Evolutionary conservation across 2,797 vertebrate species (phyloP).

Genomic region (Melanotaenia boesemani): DNA sequence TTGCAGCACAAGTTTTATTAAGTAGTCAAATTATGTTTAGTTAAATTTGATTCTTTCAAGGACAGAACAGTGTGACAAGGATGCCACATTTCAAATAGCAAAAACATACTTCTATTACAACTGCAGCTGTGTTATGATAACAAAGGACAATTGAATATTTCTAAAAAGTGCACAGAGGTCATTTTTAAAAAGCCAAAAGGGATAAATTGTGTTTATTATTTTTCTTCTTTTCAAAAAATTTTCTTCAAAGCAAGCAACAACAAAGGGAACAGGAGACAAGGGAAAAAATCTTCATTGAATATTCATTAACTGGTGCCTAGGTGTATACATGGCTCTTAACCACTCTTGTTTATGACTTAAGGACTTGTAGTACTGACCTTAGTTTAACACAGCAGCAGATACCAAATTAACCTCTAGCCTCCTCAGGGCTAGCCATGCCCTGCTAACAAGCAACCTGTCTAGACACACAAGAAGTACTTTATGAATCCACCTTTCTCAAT

Average conservation of each 20-base stretch:
- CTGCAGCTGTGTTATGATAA: slow-evolving; percentile 58
- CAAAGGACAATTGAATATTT: slow-evolving; percentile 60
- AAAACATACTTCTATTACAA: slow-evolving; percentile 49
- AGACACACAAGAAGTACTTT: slow-evolving; percentile 86
- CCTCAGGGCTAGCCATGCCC: slow-evolving; percentile 84
- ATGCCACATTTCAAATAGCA: slow-evolving; percentile 39
- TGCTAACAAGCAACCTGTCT: slow-evolving; percentile 90
- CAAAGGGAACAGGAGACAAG: slow-evolving; percentile 64
- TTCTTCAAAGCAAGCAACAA: slow-evolving; percentile 61
- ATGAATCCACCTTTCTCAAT: slow-evolving; percentile 79
- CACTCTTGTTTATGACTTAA: slow-evolving; percentile 90
- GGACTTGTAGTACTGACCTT: slow-evolving; percentile 89
- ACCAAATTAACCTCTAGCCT: slow-evolving; percentile 91
- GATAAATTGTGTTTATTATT: slow-evolving; percentile 50
- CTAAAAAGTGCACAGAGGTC: slow-evolving; percentile 56
- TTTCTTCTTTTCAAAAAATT: slow-evolving; percentile 54
- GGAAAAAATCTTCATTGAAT: slow-evolving; percentile 83
- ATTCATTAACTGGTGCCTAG: slow-evolving; percentile 87
- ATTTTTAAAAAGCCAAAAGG: slow-evolving; percentile 60
- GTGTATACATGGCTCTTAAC: slow-evolving; percentile 87
- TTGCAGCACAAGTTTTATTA: slow-evolving; percentile 42
- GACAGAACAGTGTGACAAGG: slow-evolving; percentile 45
- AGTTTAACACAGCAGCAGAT: slow-evolving; percentile 89
- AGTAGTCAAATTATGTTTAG: slow-evolving; percentile 30
- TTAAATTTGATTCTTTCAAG: slow-evolving; percentile 36